Evolutionary conservation across 2,888 invertebrate species (phyloP).

Genomic region (Dynastes grantii): DNA sequence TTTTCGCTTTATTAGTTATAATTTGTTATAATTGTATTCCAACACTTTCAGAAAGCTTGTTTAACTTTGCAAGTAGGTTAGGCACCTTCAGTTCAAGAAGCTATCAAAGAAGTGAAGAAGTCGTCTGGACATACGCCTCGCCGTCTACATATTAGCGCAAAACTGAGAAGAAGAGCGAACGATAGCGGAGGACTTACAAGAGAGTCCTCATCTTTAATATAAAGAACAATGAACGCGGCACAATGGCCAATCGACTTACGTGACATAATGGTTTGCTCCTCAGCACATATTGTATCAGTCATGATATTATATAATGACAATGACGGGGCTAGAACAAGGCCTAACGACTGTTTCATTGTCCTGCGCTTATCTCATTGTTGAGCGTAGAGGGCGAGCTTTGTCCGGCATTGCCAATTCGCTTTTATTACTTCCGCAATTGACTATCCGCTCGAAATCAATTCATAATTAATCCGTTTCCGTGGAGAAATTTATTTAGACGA

Average conservation of each 20-base stretch:
- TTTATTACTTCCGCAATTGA: conserved; percentile 65
- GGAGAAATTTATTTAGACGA: conserved; percentile 53
- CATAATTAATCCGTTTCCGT: conserved; percentile 65
- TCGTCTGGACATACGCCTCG: conserved; percentile 18
- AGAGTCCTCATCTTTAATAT: conserved; percentile 65
- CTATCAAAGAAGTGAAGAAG: conserved; percentile 25
- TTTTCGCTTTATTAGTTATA: too few relatives aligned
- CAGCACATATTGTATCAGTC: conserved; percentile 70
- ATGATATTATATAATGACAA: conserved; percentile 71
- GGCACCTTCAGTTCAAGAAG: conserved; percentile 32
- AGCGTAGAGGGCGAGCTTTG: conserved; percentile 59
- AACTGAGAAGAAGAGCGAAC: not conserved
- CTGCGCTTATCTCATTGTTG: conserved; percentile 63
- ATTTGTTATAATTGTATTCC: too few relatives aligned
- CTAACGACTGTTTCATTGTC: conserved; percentile 64
- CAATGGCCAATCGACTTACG: conserved; percentile 71
- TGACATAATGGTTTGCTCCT: conserved; percentile 68
- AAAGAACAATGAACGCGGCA: conserved; percentile 67
- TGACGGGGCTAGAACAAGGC: conserved; percentile 67
- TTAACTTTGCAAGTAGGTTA: conserved; percentile 21
- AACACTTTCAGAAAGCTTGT: not conserved
- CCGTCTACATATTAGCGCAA: conserved; percentile 9
- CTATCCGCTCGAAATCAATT: conserved; percentile 63
- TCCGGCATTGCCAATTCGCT: conserved; percentile 60
- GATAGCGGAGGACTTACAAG: conserved; percentile 34